Evolutionary conservation across 2,113 vertebrate species (phyloP).

Genomic region (Myanophis thanlyinensis): DNA sequence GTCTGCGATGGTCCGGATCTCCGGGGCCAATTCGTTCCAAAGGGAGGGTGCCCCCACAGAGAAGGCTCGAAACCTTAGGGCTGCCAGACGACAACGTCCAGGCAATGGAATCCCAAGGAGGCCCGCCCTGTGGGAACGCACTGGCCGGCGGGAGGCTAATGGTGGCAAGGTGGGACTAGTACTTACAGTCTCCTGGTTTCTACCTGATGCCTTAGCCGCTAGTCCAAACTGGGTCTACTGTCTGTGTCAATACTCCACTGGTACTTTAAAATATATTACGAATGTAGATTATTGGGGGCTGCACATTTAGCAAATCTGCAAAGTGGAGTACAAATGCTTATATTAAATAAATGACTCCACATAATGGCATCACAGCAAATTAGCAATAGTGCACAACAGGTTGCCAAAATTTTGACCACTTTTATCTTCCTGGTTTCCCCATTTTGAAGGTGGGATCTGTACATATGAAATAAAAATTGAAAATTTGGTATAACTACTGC

Average conservation of each 20-base stretch:
- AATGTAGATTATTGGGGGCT: neutral
- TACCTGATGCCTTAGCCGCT: neutral
- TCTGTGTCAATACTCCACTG: neutral
- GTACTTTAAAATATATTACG: neutral
- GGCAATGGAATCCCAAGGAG: too few species aligned
- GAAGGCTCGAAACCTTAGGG: too few species aligned
- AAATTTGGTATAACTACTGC: neutral
- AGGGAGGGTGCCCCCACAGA: too few species aligned
- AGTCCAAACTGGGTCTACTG: neutral
- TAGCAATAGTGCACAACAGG: neutral
- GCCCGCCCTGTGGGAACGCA: too few species aligned
- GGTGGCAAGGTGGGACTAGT: too few species aligned
- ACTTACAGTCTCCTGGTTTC: neutral
- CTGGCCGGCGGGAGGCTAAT: too few species aligned
- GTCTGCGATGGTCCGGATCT: too few species aligned
- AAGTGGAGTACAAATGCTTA: neutral
- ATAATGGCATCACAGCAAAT: neutral
- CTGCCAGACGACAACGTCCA: too few species aligned
- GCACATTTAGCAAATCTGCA: neutral
- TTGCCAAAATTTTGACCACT: neutral
- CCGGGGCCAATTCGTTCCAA: too few species aligned
- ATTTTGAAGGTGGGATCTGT: neutral
- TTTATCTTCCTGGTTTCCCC: neutral
- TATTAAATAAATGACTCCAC: neutral
- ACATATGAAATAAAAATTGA: neutral